Base-by-base conservation (phyloP, 1,140 invertebrate species). In the Oedothorax gibbosus region DNA sequence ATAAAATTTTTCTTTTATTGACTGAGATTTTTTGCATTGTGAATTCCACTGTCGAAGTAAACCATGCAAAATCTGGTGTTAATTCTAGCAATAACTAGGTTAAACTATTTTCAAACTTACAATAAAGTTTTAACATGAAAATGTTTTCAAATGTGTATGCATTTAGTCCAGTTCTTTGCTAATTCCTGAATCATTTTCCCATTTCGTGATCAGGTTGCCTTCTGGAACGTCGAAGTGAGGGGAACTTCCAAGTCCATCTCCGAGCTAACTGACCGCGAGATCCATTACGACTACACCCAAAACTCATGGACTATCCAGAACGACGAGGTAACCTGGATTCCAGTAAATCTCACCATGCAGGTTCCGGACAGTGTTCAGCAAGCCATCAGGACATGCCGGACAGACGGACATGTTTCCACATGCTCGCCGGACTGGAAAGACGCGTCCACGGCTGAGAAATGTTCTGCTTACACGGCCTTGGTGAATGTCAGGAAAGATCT, bases 361-460 rank as follows among this genome's bases (percentile, higher is more conserved):
- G n/a, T 64, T 18, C n/a, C 8, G 51, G 60, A 77, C 10, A 62
- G 21, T 12, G 11, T 71, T 10, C 49, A 50, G 18, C 8, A 6
- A 0, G 12, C 49, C 5, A 50, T 64, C 14, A 49, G 4, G 49
- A 18, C n/a, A 5, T 77, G 75, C 12, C 3, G 49, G 0, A 65
- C 54, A 3, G 7, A 12, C 20, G 14, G 54, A 8, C 11, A 18
- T 11, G n/a, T 77, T 1, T n/a, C 20, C 5, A 11, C 5, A 50
- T 77, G 75, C 7, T 21, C 75, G 35, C 9, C 18, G 11, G 12
- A 65, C 21, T 77, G 75, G 75, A 65, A 56, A 0, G 75, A 77
- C 11, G 49, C 9, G 8, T n/a, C 15, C 18, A 54, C 65, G 3
- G n/a, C 14, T 8, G n/a, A 11, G 9, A 77, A 77, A 12, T 77